These are phyloP conservation scores for Zaprionus tsacasi DNA, from an alignment of 1,140 invertebrate genomes.

Conservation along the genomic window DNA sequence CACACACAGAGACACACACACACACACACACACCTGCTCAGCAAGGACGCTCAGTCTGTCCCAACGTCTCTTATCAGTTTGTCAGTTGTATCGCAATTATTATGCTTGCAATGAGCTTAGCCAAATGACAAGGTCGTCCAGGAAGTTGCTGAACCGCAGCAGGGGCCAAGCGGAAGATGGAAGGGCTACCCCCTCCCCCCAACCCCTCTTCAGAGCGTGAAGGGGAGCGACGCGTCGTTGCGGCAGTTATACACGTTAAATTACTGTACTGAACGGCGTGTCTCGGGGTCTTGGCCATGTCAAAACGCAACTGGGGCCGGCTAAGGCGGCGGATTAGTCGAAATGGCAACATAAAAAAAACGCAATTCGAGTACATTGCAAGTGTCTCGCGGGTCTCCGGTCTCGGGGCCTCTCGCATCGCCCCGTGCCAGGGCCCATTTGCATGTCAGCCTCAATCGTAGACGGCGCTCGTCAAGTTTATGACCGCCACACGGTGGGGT, in stretches of 20 bases:
- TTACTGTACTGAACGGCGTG: slow-evolving; percentile 8
- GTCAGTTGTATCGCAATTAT: slow-evolving; percentile 23
- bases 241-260: slow-evolving; percentile 13
- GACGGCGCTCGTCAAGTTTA: slow-evolving; percentile 35
- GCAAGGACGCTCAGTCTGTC: slow-evolving; percentile 21
- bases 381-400: not conserved
- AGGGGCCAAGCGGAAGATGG: too few relatives aligned
- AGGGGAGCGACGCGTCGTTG: slow-evolving; percentile 31
- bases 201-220: not conserved
- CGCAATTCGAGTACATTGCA: slow-evolving; percentile 5
- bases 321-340: slow-evolving; percentile 17
- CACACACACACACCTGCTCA: slow-evolving; percentile 9
- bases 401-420: not conserved
- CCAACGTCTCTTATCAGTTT: slow-evolving; percentile 17
- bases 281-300: slow-evolving; percentile 64
- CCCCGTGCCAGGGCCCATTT: slow-evolving; percentile 24
- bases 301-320: slow-evolving; percentile 20
- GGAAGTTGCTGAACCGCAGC: slow-evolving; percentile 1
- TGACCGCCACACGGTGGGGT: slow-evolving; percentile 26
- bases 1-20: not conserved
- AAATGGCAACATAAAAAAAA: slow-evolving; percentile 8
- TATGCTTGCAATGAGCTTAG: slow-evolving; percentile 13
- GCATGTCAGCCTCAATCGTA: slow-evolving; percentile 42
- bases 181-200: not conserved
- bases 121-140: slow-evolving; percentile 3